phyloP scores from a whole-genome alignment of 30 jellyfish, hydroid and myxozoan genomes.

The Hydra vulgaris region DNA sequence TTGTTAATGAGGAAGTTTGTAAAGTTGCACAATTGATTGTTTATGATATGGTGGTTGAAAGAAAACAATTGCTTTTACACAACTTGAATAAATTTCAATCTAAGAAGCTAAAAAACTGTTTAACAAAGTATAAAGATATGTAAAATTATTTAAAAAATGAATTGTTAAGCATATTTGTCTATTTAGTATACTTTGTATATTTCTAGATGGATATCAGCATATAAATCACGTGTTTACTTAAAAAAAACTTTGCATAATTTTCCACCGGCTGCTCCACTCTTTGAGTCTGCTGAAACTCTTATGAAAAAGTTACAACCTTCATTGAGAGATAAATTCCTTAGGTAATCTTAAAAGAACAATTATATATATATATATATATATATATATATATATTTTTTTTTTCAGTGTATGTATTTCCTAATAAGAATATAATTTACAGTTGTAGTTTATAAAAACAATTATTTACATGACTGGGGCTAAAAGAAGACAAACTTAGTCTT shows the following conservation, averaged over 20 bases:
- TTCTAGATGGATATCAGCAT: slow-evolving; percentile 47
- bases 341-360: too few relatives aligned
- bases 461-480: too few relatives aligned
- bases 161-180: too few relatives aligned
- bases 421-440: too few relatives aligned
- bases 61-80: neutral
- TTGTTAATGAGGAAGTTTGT: neutral
- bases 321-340: neutral
- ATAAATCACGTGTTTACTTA: slow-evolving; percentile 31
- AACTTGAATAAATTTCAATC: neutral
- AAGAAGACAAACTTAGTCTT: too few relatives aligned
- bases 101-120: neutral
- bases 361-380: too few relatives aligned
- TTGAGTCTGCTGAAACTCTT: slow-evolving; percentile 32
- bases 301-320: neutral
- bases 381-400: too few relatives aligned
- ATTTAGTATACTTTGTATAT: too few relatives aligned
- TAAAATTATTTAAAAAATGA: too few relatives aligned
- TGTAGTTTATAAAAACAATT: too few relatives aligned
- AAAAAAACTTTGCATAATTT: slow-evolving; percentile 42
- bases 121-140: neutral
- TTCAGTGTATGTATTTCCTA: too few relatives aligned
- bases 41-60: neutral
- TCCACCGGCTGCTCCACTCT: slow-evolving; percentile 57
- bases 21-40: neutral